Evolutionary conservation across 1,140 invertebrate species (phyloP).

Genomic region (Trachymyrmex septentrionalis): DNA sequence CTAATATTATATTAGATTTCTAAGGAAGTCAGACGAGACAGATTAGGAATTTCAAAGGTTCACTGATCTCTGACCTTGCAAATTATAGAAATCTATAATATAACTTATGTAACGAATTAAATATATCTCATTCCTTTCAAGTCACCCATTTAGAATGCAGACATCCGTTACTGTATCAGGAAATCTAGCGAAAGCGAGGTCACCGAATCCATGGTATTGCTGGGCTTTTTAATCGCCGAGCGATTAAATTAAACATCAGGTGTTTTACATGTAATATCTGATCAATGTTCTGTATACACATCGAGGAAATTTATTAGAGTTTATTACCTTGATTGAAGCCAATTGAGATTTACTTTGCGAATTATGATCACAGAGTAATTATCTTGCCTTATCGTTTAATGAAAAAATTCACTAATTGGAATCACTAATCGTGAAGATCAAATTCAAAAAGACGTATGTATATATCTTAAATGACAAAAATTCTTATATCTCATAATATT

Average conservation of each 20-base stretch:
- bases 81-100: slow-evolving; percentile 5
- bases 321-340: background rate
- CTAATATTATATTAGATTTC: no score
- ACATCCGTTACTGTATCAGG: background rate
- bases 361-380: background rate
- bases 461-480: background rate
- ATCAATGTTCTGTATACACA: background rate
- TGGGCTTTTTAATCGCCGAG: background rate
- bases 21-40: no score
- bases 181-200: slow-evolving; percentile 20
- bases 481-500: no score
- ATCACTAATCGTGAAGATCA: background rate
- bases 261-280: slow-evolving; percentile 16
- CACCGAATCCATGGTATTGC: slow-evolving; percentile 1
- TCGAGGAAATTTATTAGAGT: background rate
- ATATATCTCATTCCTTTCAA: background rate
- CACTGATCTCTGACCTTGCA: background rate
- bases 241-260: slow-evolving; percentile 1
- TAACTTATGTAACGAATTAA: background rate
- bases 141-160: background rate
- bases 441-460: background rate
- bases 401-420: background rate
- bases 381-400: slow-evolving; percentile 2
- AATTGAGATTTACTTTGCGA: background rate
- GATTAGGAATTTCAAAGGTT: slow-evolving; percentile 7